Conservation (phyloP, 2,888 invertebrate genomes). For the Lasioglossum vierecki region DNA sequence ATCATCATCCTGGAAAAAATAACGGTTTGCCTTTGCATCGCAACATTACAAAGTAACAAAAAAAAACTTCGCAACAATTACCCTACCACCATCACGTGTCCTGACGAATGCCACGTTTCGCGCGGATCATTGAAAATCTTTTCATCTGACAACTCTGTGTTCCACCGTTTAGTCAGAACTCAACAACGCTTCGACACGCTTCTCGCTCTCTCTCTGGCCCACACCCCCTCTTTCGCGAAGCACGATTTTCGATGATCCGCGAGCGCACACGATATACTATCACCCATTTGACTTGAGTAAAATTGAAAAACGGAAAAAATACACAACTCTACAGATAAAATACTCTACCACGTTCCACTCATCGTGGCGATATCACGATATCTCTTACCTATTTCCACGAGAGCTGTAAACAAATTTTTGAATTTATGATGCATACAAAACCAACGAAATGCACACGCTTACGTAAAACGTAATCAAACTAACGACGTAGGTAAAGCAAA, state of each 20-base stretch:
- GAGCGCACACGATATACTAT: constrained; percentile 39
- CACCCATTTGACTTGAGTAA: constrained; percentile 41
- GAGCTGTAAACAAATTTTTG: constrained; percentile 82
- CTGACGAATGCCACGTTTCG: constrained; percentile 58
- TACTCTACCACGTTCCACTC: constrained; percentile 79
- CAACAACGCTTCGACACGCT: background rate
- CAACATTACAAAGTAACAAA: constrained; percentile 45
- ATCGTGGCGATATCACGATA: constrained; percentile 76
- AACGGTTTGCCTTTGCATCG: constrained; percentile 30
- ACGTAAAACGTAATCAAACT: constrained; percentile 59
- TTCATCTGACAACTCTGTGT: too few species aligned
- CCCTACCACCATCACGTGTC: constrained; percentile 80
- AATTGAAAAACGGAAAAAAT: constrained; percentile 61
- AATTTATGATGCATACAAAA: constrained; percentile 77
- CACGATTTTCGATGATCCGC: constrained; percentile 62
- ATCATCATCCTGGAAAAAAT: constrained; percentile 31
- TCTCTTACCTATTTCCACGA: constrained; percentile 84
- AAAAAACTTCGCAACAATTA: constrained; percentile 66
- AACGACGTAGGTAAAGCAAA: constrained; percentile 22
- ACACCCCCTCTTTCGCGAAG: background rate
- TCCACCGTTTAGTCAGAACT: too few species aligned
- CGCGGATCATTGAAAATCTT: constrained; percentile 67
- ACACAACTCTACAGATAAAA: constrained; percentile 69
- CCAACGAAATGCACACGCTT: constrained; percentile 73
- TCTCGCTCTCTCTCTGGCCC: too few species aligned